Conservation (phyloP, 1,140 invertebrate species). For the Halictus rubicundus region DNA sequence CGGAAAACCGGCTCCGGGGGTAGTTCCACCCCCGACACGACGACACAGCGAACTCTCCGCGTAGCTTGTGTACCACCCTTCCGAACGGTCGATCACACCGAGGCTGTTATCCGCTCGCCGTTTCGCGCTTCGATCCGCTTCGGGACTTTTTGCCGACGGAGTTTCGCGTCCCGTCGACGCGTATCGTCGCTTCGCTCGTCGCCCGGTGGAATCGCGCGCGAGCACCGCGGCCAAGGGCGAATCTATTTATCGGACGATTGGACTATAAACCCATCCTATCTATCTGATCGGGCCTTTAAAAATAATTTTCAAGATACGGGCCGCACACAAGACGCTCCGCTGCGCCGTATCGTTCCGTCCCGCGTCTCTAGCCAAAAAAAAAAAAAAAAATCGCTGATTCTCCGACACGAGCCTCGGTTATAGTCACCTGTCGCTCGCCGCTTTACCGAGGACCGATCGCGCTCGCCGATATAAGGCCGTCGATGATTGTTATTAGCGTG, state of each 20-base stretch:
- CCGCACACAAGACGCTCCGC: background rate
- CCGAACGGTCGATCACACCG: slow-evolving; percentile 3
- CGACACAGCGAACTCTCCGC: slow-evolving; percentile 2
- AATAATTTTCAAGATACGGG: slow-evolving; percentile 4
- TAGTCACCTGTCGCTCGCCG: background rate
- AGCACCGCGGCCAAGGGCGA: slow-evolving; percentile 3
- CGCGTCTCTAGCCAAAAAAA: background rate
- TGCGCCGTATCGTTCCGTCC: slow-evolving; percentile 17
- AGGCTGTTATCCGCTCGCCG: background rate
- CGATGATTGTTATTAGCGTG: slow-evolving; percentile 10
- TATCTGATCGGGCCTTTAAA: background rate
- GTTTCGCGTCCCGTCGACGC: background rate
- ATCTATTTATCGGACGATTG: slow-evolving; percentile 26
- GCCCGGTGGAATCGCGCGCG: background rate
- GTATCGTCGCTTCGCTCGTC: background rate
- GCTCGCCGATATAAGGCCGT: background rate
- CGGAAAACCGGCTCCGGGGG: background rate
- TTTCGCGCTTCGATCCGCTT: background rate
- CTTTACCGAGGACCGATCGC: background rate
- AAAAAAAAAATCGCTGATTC: too few species aligned
- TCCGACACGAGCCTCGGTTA: background rate
- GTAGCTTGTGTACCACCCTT: background rate
- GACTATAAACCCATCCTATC: slow-evolving; percentile 11
- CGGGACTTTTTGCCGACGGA: slow-evolving; percentile 5
- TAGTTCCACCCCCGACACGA: slow-evolving; percentile 21